Base-by-base conservation (phyloP, 2,797 vertebrate species). In the Sebastes paucispinis region DNA sequence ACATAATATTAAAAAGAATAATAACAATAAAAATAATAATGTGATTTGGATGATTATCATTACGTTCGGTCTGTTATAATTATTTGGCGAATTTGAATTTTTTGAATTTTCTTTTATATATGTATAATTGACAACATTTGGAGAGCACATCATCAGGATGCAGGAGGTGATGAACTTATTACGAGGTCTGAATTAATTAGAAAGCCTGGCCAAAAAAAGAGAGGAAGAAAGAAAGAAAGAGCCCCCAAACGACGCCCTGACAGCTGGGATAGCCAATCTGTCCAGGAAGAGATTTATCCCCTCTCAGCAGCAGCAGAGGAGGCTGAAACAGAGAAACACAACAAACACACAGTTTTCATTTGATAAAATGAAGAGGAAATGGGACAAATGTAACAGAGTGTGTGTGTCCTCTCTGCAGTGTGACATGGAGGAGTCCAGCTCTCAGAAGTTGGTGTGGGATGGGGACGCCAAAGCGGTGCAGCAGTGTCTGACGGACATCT, bases 401-500 rank as follows among this genome's bases (percentile, higher is more conserved):
- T 52, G 32, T 12, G 0, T 32, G 54, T 4, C 69, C 58, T 79
- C 13, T 50, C 75, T 11, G 74, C 86, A 86, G 84, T 4, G 81
- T 31, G 66, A 78, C 13, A 92, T 98, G 98, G 98, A 99, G 94
- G 98, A 98, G 89, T 94, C 96, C 69, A 95, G 96, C 87, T 95
- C 97, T 39, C 96, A 97, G 84, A 94, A 97, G 92, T 94, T 96
- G 88, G 87, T 95, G 68, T 98, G 98, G 97, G 98, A 99, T 13
- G 97, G 97, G 62, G 98, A 99, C 83, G 96, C 98, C 92, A 98
- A 98, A 84, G 97, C 97, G 20, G 98, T 99, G 64, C 98, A 99
- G 92, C 98, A 99, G 91, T 99, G 98, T 89, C 95, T 99, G 70
- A 99, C 98, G 31, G 98, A 99, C 92, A 99, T 99, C 77, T 99